Conservation (phyloP, 2,888 invertebrate species). For the Acleris sparsana region DNA sequence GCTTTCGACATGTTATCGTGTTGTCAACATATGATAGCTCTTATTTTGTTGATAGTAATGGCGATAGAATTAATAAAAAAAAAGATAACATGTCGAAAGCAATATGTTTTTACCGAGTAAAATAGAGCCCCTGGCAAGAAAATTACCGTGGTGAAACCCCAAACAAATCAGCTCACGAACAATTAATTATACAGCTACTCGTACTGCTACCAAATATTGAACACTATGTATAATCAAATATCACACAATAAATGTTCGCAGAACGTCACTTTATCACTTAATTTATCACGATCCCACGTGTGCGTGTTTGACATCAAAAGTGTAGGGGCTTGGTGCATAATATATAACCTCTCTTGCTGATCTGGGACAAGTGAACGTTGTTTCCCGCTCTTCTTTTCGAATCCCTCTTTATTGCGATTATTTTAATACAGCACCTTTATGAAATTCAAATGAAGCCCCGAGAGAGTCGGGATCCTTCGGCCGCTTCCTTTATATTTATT, state of each 20-base stretch:
- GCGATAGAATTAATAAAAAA: too few relatives aligned
- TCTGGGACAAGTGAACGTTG: constrained; percentile 36
- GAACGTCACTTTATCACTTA: constrained; percentile 12
- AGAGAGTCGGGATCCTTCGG: constrained; percentile 48
- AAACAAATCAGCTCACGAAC: too few relatives aligned
- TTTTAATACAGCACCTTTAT: constrained; percentile 67
- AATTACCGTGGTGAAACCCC: too few relatives aligned
- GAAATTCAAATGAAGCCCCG: constrained; percentile 66
- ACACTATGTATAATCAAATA: constrained; percentile 1
- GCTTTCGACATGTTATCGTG: too few relatives aligned
- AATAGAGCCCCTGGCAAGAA: too few relatives aligned
- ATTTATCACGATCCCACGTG: constrained; percentile 17
- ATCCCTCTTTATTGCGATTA: constrained; percentile 54
- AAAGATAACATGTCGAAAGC: too few relatives aligned
- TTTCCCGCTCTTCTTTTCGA: constrained; percentile 40
- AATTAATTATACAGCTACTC: too few relatives aligned
- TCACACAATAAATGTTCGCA: constrained; percentile 7
- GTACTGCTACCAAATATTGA: neutral
- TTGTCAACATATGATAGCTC: too few relatives aligned
- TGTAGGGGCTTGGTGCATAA: constrained; percentile 27
- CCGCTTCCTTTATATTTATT: constrained; percentile 58
- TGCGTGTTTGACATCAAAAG: constrained; percentile 18
- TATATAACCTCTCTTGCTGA: constrained; percentile 30
- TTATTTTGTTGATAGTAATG: too few relatives aligned
- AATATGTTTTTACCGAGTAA: too few relatives aligned